phyloP scores from a whole-genome alignment of 1,140 invertebrate genomes.

The Cydia strobilella region DNA sequence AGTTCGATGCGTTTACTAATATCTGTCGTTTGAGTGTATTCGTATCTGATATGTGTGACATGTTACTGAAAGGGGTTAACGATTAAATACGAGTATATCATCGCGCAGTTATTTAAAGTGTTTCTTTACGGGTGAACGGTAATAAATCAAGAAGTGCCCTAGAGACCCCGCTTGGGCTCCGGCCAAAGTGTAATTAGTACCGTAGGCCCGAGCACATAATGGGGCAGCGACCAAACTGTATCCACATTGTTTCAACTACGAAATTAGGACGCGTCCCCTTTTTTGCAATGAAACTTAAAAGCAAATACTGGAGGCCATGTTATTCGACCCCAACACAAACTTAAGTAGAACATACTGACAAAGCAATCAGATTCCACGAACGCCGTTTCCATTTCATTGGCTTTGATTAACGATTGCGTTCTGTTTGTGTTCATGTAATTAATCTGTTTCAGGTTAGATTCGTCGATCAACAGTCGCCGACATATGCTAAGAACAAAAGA shows the following conservation, averaged over 20 bases:
- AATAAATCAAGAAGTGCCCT: conserved; percentile 64
- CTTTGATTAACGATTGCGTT: conserved; percentile 42
- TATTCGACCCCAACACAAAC: not conserved
- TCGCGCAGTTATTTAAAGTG: conserved; percentile 59
- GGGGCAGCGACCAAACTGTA: conserved; percentile 43
- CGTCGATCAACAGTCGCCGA: conserved; percentile 88
- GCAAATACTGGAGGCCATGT: conserved; percentile 17
- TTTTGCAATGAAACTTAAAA: conserved; percentile 29
- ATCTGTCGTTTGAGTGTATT: not conserved
- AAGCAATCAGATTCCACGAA: conserved; percentile 15
- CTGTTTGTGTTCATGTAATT: conserved; percentile 40
- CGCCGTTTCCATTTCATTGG: not conserved
- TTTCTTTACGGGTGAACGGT: conserved; percentile 55
- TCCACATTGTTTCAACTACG: conserved; percentile 57
- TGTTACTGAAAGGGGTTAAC: conserved; percentile 44
- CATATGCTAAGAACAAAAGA: conserved; percentile 89
- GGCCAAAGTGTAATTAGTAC: conserved; percentile 73
- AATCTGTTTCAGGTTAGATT: conserved; percentile 86
- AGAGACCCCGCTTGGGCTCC: conserved; percentile 54
- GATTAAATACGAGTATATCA: conserved; percentile 43
- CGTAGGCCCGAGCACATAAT: conserved; percentile 56
- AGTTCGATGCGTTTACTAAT: not conserved
- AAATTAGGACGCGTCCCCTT: conserved; percentile 48
- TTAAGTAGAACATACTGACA: conserved; percentile 10
- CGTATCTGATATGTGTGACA: not conserved